Conservation (phyloP, 2,797 vertebrate genomes). For the Sandelia bainsii region DNA sequence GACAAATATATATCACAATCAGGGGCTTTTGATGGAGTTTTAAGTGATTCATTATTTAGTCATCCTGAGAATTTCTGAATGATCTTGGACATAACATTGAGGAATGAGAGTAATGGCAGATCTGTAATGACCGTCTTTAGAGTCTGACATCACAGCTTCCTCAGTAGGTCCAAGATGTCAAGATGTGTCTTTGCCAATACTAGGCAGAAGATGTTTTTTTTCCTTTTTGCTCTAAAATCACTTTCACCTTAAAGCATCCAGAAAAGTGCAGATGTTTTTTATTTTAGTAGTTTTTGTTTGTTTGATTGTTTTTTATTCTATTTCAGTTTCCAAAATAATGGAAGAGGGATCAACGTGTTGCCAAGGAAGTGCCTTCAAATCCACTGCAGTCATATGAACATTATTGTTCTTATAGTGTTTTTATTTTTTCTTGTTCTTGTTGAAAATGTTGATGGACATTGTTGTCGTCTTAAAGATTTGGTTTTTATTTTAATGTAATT, state of each 20-base stretch:
- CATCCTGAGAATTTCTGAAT: slow-evolving; percentile 46
- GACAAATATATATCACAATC: slow-evolving; percentile 57
- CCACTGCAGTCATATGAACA: slow-evolving; percentile 73
- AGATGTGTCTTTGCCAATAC: slow-evolving; percentile 19
- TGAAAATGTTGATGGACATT: slow-evolving; percentile 63
- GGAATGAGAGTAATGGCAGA: slow-evolving; percentile 26
- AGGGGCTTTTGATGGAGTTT: slow-evolving; percentile 25
- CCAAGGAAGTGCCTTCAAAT: slow-evolving; percentile 88
- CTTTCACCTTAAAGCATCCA: slow-evolving; percentile 11
- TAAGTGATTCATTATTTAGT: slow-evolving; percentile 68
- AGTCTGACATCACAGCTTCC: slow-evolving; percentile 39
- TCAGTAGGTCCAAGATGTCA: slow-evolving; percentile 16
- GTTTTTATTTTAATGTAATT: slow-evolving; percentile 63
- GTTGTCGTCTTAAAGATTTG: slow-evolving; percentile 58
- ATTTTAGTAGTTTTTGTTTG: too few relatives aligned
- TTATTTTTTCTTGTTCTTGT: slow-evolving; percentile 61
- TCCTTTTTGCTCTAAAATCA: slow-evolving; percentile 1
- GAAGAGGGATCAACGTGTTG: slow-evolving; percentile 78
- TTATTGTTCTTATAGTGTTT: slow-evolving; percentile 70
- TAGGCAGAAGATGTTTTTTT: not conserved
- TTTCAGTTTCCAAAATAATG: slow-evolving; percentile 70
- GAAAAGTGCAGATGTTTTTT: not conserved
- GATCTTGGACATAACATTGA: slow-evolving; percentile 34
- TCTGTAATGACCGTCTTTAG: slow-evolving; percentile 51
- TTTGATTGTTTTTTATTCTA: slow-evolving; percentile 23